Evolutionary conservation across 2,888 invertebrate genomes (phyloP), one percentile per base, ranked within the genome.

Genomic region (Stenoptilia bipunctidactyla): DNA sequence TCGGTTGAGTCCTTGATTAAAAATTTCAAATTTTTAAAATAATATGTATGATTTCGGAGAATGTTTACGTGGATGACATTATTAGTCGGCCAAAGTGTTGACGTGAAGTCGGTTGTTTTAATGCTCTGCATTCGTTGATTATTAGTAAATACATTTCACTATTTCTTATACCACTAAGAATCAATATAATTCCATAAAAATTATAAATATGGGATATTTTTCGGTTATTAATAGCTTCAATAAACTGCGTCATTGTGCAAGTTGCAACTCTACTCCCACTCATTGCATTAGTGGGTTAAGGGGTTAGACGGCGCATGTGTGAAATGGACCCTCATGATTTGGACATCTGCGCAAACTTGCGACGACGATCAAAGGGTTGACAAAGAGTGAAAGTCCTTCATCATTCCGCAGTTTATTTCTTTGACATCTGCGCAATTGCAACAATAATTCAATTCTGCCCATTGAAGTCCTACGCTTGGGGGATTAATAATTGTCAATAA

Each of bases 261-360:
- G 20, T 5, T 20, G 20, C 8, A 20, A 20, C 20, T 20, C 20
- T 52, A 51, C 61, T 51, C 63, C 62, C 66, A 55, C 67, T 50
- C 56, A 10, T 30, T 39, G 39, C 43, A 35, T 38, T 33, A 37
- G 27, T 45, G 55, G 48, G 51, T 49, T 49, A 49, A 46, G 30
- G 30, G 9, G 30, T 9, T 2, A 3, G 30, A 20, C 4, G 20
- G 20, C 8, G 20, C 9, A n/a, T 30, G 30, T 30, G 30, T 30
- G 30, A 54, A 56, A 56, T 46, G 50, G 48, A 45, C 56, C 51
- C 51, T 39, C 37, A 56, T 38, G 55, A 51, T 40, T 47, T 46
- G 58, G 55, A 55, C 70, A 71, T 69, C 70, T 71, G 70, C 52
- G 52, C 55, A n/a, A n/a, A n/a, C 42, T 51, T 57, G 57, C 48